phyloP scores from a whole-genome alignment of 2,888 invertebrate genomes.

The Cerceris ruficornis region DNA sequence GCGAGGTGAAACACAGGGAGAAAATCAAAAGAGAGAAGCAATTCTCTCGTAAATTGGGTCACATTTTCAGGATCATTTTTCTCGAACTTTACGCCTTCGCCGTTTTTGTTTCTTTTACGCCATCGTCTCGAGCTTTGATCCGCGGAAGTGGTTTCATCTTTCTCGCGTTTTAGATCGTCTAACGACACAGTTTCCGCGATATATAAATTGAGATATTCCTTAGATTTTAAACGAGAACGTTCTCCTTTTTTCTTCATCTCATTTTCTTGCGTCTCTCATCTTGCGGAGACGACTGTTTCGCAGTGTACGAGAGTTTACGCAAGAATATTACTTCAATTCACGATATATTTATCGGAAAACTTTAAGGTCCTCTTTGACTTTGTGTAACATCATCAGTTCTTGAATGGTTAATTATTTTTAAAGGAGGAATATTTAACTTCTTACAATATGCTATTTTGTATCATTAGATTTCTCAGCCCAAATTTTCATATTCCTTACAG shows the following conservation, averaged over 20 bases:
- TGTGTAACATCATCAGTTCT: too few species aligned
- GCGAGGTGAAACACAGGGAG: background rate
- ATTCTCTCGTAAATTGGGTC: conserved; percentile 41
- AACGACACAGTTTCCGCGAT: conserved; percentile 14
- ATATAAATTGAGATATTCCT: conserved; percentile 6
- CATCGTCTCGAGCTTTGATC: conserved; percentile 21
- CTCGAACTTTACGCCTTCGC: conserved; percentile 28
- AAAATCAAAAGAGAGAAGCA: conserved; percentile 1
- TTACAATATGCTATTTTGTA: too few species aligned
- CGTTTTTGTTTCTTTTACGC: background rate
- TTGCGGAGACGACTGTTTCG: background rate
- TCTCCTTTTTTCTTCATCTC: background rate
- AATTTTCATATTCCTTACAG: too few species aligned
- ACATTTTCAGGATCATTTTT: conserved; percentile 57
- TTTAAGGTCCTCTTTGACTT: too few species aligned
- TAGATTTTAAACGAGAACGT: conserved; percentile 17
- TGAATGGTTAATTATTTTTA: too few species aligned
- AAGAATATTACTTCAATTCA: too few species aligned
- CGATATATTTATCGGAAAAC: too few species aligned
- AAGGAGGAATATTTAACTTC: too few species aligned
- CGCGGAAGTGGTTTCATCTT: conserved; percentile 3
- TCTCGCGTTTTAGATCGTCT: conserved; percentile 6
- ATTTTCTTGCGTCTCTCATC: background rate
- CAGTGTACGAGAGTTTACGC: background rate
- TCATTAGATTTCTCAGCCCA: too few species aligned